A percentile compares a stretch with the other conserved stretches of the same genome.
phyloP scores from a whole-genome alignment of 2,797 vertebrate genomes.

The Ptychadena robeensis region DNA sequence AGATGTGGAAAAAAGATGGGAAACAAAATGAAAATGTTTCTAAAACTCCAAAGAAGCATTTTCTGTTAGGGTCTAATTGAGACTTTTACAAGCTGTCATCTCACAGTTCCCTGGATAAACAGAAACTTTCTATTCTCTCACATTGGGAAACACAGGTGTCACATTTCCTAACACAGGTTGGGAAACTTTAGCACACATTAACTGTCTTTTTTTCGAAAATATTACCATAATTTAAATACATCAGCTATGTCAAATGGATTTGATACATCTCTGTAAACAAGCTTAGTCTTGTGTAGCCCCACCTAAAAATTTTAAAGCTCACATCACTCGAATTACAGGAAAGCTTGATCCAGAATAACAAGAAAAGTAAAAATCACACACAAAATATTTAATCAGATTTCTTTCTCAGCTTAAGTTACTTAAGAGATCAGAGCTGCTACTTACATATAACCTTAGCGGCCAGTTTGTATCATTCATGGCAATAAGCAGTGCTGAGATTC shows the following conservation, averaged over 20 bases:
- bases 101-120: no score
- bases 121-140: no score
- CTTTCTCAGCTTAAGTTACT: background rate
- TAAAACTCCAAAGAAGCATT: no score
- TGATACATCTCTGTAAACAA: background rate
- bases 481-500: slow-evolving; percentile 3
- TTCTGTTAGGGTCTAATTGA: no score
- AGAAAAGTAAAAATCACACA: background rate
- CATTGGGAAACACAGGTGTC: no score
- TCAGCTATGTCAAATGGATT: background rate
- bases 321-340: background rate
- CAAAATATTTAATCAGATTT: background rate
- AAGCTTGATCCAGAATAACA: background rate
- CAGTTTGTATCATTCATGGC: slow-evolving; percentile 31
- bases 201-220: no score
- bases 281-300: background rate
- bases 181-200: no score
- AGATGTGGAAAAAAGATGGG: no score
- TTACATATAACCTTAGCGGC: slow-evolving; percentile 39
- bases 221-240: no score
- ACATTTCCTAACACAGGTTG: no score
- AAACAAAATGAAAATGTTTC: no score
- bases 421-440: slow-evolving; percentile 11
- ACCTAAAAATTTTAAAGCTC: background rate
- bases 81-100: no score